Base-by-base conservation (phyloP, 1,140 invertebrate species). In the Drosophila hydei region DNA sequence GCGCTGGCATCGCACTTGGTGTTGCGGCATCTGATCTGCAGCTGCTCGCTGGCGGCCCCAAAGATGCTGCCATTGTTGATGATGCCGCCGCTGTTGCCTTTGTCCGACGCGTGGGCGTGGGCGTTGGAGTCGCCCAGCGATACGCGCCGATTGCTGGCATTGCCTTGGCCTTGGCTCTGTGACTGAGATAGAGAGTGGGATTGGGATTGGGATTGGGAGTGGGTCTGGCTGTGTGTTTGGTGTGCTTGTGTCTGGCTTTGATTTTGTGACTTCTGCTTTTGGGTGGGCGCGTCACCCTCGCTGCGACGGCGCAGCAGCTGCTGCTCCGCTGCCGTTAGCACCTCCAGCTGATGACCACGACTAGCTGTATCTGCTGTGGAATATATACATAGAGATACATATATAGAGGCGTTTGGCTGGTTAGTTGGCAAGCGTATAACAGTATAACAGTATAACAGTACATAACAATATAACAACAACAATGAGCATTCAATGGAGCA, bases 11-110 rank as follows among this genome's bases (percentile, higher is more conserved):
- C 92, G 91, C 96, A 97, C 89, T 96, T 96, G 14, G 95, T 94
- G 91, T 96, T 96, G 38, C 96, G 94, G 88, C 96, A 97, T 74
- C 94, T 93, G 42, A 96, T 94, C 68, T 94, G 92, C 61, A 95
- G 91, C 23, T 92, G 47, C 6, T 61, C 33, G 50, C 51, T 54
- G 36, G 54, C 59, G 23, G 47, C 3, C 14, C 21, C 47, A 6
- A 25, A 50, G 52, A 36, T 74, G 69, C 54, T 56, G 33, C 50
- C 67, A 74, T 58, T 75, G 42, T 59, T 79, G 67, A 23, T 19
- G 12, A 9, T 47, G 59, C 60, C 23, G 38, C 38, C 38, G 11
- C 12, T 38, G 52, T 16, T 25, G 45, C 36, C 40, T 18, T 58
- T 67, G 12, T 64, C 61, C 51, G 56, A 3, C 8, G 47, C 1